These are phyloP conservation scores for Odontamblyopus rebecca DNA, from an alignment of 2,797 vertebrate genomes.

Conservation along the genomic window DNA sequence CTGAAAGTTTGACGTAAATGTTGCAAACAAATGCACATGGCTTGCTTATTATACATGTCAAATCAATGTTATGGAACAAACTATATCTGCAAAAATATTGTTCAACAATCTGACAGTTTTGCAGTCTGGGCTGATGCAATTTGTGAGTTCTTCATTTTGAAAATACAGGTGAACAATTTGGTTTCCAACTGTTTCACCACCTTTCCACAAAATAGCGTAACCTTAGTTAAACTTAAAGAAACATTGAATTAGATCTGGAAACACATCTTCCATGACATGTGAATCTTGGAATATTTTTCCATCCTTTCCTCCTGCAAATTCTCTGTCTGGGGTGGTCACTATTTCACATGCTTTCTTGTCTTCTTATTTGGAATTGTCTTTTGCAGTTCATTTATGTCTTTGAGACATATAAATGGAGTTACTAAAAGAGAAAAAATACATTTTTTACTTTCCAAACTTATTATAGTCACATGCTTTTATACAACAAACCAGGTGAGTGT, in stretches of 20 bases:
- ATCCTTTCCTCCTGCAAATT: neutral
- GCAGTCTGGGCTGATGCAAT: neutral
- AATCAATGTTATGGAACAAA: neutral
- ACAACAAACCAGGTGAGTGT: no score
- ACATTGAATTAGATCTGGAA: neutral
- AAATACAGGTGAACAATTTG: neutral
- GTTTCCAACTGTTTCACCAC: neutral
- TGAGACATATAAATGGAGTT: no score
- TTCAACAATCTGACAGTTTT: neutral
- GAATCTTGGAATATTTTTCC: neutral
- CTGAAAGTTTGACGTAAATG: conserved; percentile 16
- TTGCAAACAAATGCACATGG: neutral
- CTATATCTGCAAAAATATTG: neutral
- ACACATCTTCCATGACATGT: neutral
- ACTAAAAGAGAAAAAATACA: no score
- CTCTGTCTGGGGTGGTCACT: neutral
- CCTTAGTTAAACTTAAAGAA: neutral
- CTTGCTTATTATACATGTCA: neutral
- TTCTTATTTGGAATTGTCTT: neutral
- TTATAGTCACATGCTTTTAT: neutral
- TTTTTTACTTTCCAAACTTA: neutral
- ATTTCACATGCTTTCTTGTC: neutral
- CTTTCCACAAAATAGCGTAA: neutral
- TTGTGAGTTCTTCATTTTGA: neutral
- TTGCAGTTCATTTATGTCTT: neutral